A percentile compares a stretch with the other conserved stretches of the same genome.
Conservation (phyloP, 1,140 invertebrate genomes). For the Teleogryllus occipitalis region DNA sequence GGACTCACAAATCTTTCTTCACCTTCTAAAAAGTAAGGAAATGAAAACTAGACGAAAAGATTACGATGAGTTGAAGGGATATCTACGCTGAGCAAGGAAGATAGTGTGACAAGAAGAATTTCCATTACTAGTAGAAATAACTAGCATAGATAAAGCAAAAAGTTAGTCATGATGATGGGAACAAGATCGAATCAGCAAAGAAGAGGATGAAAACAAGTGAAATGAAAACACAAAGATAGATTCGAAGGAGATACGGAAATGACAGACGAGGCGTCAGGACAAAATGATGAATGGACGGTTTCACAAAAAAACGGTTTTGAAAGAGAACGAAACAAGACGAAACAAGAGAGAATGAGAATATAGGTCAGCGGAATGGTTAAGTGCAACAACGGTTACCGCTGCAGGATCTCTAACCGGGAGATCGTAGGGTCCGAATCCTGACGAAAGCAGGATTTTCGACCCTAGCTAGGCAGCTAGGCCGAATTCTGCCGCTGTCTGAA, state of each 20-base stretch:
- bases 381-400: too few species aligned
- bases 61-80: not conserved
- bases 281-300: not conserved
- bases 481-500: too few species aligned
- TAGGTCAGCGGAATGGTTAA: too few species aligned
- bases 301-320: not conserved
- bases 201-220: not conserved
- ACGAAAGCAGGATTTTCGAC: too few species aligned
- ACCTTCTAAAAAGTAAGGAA: not conserved
- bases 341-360: not conserved
- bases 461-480: too few species aligned
- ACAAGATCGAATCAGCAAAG: not conserved
- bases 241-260: not conserved
- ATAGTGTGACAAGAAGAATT: not conserved
- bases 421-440: too few species aligned
- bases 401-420: too few species aligned
- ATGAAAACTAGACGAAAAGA: not conserved
- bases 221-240: not conserved
- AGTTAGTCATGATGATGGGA: not conserved
- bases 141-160: not conserved
- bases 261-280: not conserved
- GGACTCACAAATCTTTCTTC: too few species aligned
- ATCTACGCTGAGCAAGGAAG: not conserved
- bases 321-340: not conserved
- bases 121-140: not conserved